A percentile compares a stretch with the other conserved stretches of the same genome.
Conservation (phyloP, 2,797 vertebrate genomes). For the Hippocampus kuda region DNA sequence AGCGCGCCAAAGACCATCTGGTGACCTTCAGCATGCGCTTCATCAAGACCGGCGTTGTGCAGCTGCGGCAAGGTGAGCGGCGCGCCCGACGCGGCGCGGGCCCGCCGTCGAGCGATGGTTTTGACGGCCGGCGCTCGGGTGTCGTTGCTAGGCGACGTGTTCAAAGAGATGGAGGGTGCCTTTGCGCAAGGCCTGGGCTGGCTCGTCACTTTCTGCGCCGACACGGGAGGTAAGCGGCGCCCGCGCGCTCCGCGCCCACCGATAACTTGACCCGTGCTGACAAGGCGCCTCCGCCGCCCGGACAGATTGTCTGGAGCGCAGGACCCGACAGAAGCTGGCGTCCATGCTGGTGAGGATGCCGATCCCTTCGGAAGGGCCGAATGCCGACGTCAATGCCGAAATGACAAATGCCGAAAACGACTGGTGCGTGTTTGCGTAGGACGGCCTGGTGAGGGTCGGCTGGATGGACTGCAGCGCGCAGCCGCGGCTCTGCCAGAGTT, state of each 20-base stretch:
- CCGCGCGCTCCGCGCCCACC: too few relatives aligned
- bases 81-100: too few relatives aligned
- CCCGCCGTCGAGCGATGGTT: too few relatives aligned
- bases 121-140: background rate
- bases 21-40: slow-evolving; percentile 84
- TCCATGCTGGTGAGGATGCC: slow-evolving; percentile 82
- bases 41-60: slow-evolving; percentile 77
- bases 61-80: slow-evolving; percentile 82
- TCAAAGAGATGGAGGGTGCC: slow-evolving; percentile 57
- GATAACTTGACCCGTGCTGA: background rate
- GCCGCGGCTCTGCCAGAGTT: slow-evolving; percentile 79
- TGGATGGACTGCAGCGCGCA: slow-evolving; percentile 89
- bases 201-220: slow-evolving; percentile 82
- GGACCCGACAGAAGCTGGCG: slow-evolving; percentile 78
- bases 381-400: too few relatives aligned
- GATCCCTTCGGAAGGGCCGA: background rate
- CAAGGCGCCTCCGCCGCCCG: slow-evolving; percentile 5
- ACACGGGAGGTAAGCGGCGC: slow-evolving; percentile 68
- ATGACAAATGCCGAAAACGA: background rate
- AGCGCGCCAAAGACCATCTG: slow-evolving; percentile 78
- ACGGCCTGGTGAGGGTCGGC: slow-evolving; percentile 85
- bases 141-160: slow-evolving; percentile 46
- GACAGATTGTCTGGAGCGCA: slow-evolving; percentile 78
- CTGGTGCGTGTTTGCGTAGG: slow-evolving; percentile 54
- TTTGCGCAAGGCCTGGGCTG: slow-evolving; percentile 76